Conservation (phyloP, 2,113 vertebrate species). For the Anhinga anhinga region DNA sequence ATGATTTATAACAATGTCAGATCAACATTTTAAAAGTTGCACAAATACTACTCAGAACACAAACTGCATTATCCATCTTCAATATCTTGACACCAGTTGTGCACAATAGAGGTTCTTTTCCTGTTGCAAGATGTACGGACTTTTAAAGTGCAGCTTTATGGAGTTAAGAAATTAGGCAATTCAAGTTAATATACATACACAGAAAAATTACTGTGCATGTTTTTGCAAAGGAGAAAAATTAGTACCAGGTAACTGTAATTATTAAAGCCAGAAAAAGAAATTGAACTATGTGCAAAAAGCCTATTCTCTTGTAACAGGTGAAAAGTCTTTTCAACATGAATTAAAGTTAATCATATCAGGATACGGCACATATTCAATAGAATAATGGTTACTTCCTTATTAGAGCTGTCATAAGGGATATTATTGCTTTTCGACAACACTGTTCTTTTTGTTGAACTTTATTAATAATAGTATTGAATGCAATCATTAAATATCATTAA, state of each 20-base stretch:
- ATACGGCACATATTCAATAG: not conserved
- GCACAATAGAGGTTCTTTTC: not conserved
- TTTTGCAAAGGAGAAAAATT: constrained; percentile 37
- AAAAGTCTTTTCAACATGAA: constrained; percentile 43
- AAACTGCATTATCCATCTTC: not conserved
- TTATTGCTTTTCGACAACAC: not conserved
- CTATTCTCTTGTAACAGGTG: constrained; percentile 8
- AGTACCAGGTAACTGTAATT: constrained; percentile 13
- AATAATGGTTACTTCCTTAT: constrained; percentile 32
- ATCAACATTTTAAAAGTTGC: not conserved
- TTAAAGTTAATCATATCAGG: constrained; percentile 48
- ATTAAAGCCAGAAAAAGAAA: constrained; percentile 46
- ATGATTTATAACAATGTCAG: not conserved
- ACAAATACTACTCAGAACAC: constrained; percentile 4
- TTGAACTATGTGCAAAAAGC: constrained; percentile 8
- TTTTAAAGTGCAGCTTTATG: not conserved
- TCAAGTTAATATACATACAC: constrained; percentile 3
- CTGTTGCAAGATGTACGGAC: not conserved
- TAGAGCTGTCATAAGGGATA: not conserved
- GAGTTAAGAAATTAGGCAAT: constrained; percentile 22
- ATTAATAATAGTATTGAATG: not conserved
- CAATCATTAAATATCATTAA: not conserved
- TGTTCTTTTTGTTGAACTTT: not conserved
- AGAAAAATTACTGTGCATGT: not conserved
- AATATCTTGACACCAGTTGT: not conserved